Percentiles rank a stretch among this genome's conserved stretches.
Conservation (phyloP, 2,113 vertebrate species). For the Vicugna pacos region DNA sequence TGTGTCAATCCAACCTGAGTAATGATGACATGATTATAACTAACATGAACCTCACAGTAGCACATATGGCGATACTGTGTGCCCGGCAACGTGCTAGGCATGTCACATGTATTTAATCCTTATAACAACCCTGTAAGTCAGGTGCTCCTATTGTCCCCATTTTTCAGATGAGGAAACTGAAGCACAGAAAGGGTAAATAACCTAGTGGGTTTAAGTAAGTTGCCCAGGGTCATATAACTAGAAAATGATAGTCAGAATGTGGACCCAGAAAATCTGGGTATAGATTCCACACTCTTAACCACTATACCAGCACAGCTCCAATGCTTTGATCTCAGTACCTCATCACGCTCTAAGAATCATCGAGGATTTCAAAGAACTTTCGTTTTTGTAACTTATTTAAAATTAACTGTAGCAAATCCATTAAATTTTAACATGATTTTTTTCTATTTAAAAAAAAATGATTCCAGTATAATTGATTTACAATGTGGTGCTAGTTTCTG, state of each 20-base stretch:
- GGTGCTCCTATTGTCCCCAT: no score
- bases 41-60: neutral
- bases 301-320: neutral
- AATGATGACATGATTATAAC: neutral
- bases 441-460: no score
- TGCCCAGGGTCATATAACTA: neutral
- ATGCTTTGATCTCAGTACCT: neutral
- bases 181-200: neutral
- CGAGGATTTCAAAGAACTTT: neutral
- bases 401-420: neutral
- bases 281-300: neutral
- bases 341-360: neutral
- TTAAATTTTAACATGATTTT: neutral
- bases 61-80: accelerated
- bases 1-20: neutral
- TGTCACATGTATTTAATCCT: neutral
- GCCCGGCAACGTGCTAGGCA: neutral
- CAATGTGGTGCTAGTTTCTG: no score
- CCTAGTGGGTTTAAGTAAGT: neutral
- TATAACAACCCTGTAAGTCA: neutral
- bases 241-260: neutral
- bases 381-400: neutral
- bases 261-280: neutral
- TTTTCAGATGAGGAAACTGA: neutral
- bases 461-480: no score